Conservation (phyloP, 2,797 vertebrate species). For the Graptemys geographica region DNA sequence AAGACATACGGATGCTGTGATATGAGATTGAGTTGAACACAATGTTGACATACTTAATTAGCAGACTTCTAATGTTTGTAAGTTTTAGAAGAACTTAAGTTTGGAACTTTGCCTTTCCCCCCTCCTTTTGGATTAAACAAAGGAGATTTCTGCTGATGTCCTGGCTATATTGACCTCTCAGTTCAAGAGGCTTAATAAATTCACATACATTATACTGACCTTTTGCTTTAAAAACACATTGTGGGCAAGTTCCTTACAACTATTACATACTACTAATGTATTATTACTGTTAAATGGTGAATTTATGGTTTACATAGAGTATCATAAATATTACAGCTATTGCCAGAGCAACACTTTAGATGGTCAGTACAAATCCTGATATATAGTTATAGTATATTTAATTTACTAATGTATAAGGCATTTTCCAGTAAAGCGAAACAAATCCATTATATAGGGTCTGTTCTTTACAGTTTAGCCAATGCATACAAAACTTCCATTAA, state of each 20-base stretch:
- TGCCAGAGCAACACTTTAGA: constrained; percentile 21
- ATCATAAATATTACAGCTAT: not conserved
- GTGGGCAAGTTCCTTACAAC: not conserved
- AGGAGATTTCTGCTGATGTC: not conserved
- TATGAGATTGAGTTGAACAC: no score
- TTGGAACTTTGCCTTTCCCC: not conserved
- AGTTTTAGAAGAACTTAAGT: not conserved
- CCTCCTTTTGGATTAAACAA: not conserved
- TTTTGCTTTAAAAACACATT: not conserved
- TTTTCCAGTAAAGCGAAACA: not conserved
- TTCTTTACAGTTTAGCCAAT: constrained; percentile 24
- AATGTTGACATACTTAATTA: not conserved
- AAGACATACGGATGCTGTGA: no score
- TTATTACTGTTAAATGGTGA: not conserved
- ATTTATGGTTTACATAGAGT: constrained; percentile 3
- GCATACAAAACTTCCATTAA: constrained; percentile 32
- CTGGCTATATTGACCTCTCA: not conserved
- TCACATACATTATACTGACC: not conserved
- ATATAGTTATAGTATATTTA: not conserved
- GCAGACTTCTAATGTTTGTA: not conserved
- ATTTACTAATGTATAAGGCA: constrained; percentile 7
- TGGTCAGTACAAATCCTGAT: not conserved
- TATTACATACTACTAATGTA: not conserved
- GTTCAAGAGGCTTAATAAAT: not conserved
- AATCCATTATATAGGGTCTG: constrained; percentile 11